Conservation (phyloP, 2,888 invertebrate species). For the Spilarctia lutea region DNA sequence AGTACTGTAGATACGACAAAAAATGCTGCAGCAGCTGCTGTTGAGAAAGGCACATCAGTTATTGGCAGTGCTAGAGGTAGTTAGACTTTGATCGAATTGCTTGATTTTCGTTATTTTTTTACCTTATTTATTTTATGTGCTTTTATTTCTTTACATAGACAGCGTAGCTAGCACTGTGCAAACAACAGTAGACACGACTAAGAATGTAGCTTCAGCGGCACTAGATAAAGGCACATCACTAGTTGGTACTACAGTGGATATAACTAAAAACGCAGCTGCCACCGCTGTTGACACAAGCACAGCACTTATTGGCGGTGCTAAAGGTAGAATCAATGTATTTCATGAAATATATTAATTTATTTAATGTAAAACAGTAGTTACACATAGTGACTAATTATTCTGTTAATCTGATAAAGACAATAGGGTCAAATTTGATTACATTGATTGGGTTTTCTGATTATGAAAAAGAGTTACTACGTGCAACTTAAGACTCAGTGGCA, state of each 20-base stretch:
- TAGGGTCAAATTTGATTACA: too few relatives aligned
- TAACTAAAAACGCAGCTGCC: constrained; percentile 62
- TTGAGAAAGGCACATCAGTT: constrained; percentile 53
- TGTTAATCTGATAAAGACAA: too few relatives aligned
- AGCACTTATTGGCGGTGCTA: constrained; percentile 49
- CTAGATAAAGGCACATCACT: constrained; percentile 56
- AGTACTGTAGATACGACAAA: constrained; percentile 62
- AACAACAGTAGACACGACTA: constrained; percentile 55
- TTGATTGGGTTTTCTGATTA: too few relatives aligned
- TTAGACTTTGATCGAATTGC: constrained; percentile 7
- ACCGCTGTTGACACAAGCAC: constrained; percentile 63
- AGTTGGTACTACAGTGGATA: constrained; percentile 40
- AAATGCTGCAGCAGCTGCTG: constrained; percentile 58
- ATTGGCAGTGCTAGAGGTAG: constrained; percentile 58
- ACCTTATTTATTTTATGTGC: neutral
- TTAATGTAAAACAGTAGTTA: too few relatives aligned
- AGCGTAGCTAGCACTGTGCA: constrained; percentile 60
- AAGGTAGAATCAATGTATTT: constrained; percentile 45
- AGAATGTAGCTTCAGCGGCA: constrained; percentile 52
- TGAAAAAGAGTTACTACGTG: constrained; percentile 6
- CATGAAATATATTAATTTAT: too few relatives aligned
- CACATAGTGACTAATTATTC: too few relatives aligned
- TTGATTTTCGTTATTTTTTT: neutral
- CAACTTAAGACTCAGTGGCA: constrained; percentile 62
- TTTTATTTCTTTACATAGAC: constrained; percentile 43